phyloP scores from a whole-genome alignment of 35 echinoderm and acorn worm species.

The Ptychodera flava region DNA sequence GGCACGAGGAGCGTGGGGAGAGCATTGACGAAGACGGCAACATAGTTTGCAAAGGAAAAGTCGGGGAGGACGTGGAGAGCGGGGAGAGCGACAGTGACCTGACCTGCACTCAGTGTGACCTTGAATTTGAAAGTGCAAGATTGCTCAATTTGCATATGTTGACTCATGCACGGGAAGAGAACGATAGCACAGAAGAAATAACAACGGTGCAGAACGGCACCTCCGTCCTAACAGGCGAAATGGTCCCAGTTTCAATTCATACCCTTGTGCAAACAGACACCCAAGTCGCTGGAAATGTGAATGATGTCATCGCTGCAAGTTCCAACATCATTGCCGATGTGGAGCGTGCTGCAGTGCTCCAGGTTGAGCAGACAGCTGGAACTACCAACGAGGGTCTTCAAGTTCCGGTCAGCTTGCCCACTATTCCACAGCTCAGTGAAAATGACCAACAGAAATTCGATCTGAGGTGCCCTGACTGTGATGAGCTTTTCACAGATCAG shows the following conservation, averaged over 20 bases:
- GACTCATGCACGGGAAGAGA: slow-evolving; percentile 7
- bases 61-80: slow-evolving; percentile 21
- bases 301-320: neutral
- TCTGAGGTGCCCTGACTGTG: slow-evolving; percentile 53
- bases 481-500: slow-evolving; percentile 41
- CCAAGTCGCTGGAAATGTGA: neutral
- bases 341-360: neutral
- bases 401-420: neutral
- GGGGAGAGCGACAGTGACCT: slow-evolving; percentile 43
- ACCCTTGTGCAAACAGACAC: neutral
- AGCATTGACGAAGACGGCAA: slow-evolving; percentile 15
- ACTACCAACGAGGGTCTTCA: neutral
- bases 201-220: neutral
- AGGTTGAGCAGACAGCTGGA: neutral
- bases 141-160: neutral
- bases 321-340: neutral
- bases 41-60: slow-evolving; percentile 25
- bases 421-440: neutral
- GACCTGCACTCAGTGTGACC: slow-evolving; percentile 3
- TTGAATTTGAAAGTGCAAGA: slow-evolving; percentile 4
- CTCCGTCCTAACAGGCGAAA: neutral
- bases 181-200: neutral
- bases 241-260: neutral
- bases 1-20: slow-evolving; percentile 78
- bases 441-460: neutral